Conservation (phyloP, 2,797 vertebrate species). For the Cryptoprocta ferox region DNA sequence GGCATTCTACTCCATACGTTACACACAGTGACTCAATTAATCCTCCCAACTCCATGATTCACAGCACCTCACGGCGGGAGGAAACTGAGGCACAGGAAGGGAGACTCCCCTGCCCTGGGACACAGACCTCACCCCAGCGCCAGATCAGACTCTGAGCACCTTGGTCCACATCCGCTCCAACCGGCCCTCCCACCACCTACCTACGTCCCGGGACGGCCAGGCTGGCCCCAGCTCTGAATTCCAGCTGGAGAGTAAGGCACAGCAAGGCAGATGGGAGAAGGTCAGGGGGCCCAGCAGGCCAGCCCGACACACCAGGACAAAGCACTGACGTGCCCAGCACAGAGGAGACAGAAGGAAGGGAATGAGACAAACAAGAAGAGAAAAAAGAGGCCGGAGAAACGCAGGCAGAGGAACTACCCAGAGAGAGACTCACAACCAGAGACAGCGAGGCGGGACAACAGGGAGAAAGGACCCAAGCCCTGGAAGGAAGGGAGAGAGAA, state of each 20-base stretch:
- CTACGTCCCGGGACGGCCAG: background rate
- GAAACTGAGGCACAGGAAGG: background rate
- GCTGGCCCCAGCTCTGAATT: background rate
- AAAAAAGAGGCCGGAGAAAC: background rate
- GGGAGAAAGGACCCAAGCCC: background rate
- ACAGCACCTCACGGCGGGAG: background rate
- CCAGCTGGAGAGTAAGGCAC: background rate
- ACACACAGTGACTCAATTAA: background rate
- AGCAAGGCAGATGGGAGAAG: fast-evolving
- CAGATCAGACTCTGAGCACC: background rate
- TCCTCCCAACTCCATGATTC: background rate
- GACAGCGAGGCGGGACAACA: background rate
- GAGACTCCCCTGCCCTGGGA: background rate
- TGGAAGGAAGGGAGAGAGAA: background rate
- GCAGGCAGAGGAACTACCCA: background rate
- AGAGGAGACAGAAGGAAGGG: background rate
- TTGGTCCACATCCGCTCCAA: background rate
- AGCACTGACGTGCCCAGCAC: background rate
- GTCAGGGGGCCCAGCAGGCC: background rate
- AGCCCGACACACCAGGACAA: background rate
- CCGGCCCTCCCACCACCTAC: background rate
- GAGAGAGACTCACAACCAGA: background rate
- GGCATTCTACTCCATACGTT: background rate
- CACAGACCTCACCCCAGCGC: background rate
- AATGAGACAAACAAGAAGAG: background rate